phyloP scores from a whole-genome alignment of 2,888 invertebrate genomes.

The Seira musarum region DNA sequence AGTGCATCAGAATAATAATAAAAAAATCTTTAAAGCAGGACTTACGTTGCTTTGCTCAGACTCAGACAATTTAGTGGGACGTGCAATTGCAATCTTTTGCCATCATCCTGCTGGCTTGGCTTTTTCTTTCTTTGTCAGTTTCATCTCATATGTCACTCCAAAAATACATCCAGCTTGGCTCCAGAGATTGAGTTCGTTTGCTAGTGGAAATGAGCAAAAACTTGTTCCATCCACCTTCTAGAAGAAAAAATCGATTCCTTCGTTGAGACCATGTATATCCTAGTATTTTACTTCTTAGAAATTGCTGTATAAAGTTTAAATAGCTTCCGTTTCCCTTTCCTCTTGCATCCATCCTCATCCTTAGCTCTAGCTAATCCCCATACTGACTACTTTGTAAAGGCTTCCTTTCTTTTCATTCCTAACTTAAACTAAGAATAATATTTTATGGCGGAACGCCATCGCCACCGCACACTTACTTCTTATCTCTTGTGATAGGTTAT shows the following conservation, averaged over 20 bases:
- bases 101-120: background rate
- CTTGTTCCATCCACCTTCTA: no score
- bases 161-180: background rate
- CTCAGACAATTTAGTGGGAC: background rate
- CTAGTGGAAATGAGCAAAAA: no score
- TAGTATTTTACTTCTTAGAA: background rate
- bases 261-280: background rate
- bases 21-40: background rate
- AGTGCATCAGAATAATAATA: background rate
- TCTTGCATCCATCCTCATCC: background rate
- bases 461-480: background rate
- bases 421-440: background rate
- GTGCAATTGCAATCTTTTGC: constrained; percentile 7
- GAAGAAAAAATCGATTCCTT: background rate
- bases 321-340: constrained; percentile 17
- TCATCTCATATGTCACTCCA: constrained; percentile 7
- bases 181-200: no score
- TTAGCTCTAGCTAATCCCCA: constrained; percentile 12
- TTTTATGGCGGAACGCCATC: no score
- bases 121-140: no score
- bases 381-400: background rate
- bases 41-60: no score
- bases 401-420: constrained; percentile 7
- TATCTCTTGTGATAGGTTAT: background rate
- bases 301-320: constrained; percentile 16